Base-by-base conservation (phyloP, 2,113 vertebrate genomes). In the Pagrus major region DNA sequence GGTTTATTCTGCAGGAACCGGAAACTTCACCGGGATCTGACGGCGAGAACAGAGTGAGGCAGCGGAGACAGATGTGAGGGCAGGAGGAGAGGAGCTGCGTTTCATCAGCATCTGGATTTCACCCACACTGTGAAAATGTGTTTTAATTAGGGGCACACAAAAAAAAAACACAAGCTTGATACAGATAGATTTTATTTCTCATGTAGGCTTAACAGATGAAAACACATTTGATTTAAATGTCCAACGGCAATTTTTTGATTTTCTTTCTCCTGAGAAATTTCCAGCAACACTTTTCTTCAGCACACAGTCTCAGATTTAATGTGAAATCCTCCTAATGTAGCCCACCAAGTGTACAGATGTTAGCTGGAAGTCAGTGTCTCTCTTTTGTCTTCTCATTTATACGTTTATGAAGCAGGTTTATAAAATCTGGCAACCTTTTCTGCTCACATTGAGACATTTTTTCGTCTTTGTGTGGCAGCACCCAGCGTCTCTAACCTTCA, bases 31-130 rank as follows among this genome's bases (percentile, higher is more conserved):
- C 52, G 23, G 46, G 65, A 71, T 67, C 0, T n/a, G 63, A 64
- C 51, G 25, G 52, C 23, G 33, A 5, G 18, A 64, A 35, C 44
- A 65, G 33, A 59, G 25, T 12, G 7, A 15, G 42, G 21, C 7
- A n/a, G 27, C 0, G 0, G 20, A 54, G 69, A 58, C 82, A 83
- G 85, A 80, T 76, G 80, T 5, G 44, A 52, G 61, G 42, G 47
- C 80, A 74, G 31, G 21, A 37, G 49, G 0, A 11, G 20, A 31
- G 27, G n/a, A n/a, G n/a, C n/a, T 6, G 46, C 1, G 9, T 66
- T 60, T 76, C 56, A 66, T 39, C 59, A 67, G 15, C 78, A 80
- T 89, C 85, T 78, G 82, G 81, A 69, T 61, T 71, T 68, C 23
- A 66, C 11, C 23, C 16, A 58, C 39, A 25, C 21, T 56, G 18